phyloP scores from a whole-genome alignment of 1,140 invertebrate species.

The Ceratoteleas bidentatus region DNA sequence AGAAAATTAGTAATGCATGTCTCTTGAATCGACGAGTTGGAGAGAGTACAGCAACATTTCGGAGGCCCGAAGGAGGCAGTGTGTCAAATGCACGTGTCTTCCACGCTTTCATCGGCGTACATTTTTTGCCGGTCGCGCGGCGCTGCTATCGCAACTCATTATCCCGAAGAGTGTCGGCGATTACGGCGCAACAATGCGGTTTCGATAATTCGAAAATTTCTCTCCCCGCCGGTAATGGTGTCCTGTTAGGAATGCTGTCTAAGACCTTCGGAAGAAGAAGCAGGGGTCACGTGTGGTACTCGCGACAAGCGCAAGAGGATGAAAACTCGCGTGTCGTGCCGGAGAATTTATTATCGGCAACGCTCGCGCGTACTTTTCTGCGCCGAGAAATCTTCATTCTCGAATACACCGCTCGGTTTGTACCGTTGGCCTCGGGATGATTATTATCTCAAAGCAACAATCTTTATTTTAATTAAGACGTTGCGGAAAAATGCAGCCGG shows the following conservation, averaged over 20 bases:
- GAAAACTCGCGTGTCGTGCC: conserved; percentile 63
- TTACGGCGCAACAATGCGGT: conserved; percentile 40
- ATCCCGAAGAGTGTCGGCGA: conserved; percentile 16
- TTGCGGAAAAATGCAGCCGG: conserved; percentile 33
- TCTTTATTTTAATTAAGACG: conserved; percentile 55
- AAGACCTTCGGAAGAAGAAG: conserved; percentile 59
- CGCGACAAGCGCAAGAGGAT: conserved; percentile 57
- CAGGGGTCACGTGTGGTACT: conserved; percentile 58
- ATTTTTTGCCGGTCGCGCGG: neutral
- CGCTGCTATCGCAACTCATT: conserved; percentile 16
- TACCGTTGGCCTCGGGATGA: conserved; percentile 52
- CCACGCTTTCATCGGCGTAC: too few species aligned
- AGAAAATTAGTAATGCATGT: too few species aligned
- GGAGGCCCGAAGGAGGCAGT: neutral
- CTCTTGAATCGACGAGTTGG: too few species aligned
- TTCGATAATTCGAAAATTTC: conserved; percentile 52
- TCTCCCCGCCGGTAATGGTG: conserved; percentile 42
- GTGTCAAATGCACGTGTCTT: too few species aligned
- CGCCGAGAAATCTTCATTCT: conserved; percentile 59
- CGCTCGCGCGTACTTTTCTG: conserved; percentile 54
- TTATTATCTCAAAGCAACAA: conserved; percentile 55
- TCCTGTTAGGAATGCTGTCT: conserved; percentile 64
- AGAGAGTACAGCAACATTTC: too few species aligned
- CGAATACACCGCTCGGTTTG: conserved; percentile 42
- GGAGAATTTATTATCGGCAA: conserved; percentile 64